These are phyloP conservation scores for Pseudoips prasinana DNA, from an alignment of 2,888 invertebrate genomes.

Conservation along the genomic window DNA sequence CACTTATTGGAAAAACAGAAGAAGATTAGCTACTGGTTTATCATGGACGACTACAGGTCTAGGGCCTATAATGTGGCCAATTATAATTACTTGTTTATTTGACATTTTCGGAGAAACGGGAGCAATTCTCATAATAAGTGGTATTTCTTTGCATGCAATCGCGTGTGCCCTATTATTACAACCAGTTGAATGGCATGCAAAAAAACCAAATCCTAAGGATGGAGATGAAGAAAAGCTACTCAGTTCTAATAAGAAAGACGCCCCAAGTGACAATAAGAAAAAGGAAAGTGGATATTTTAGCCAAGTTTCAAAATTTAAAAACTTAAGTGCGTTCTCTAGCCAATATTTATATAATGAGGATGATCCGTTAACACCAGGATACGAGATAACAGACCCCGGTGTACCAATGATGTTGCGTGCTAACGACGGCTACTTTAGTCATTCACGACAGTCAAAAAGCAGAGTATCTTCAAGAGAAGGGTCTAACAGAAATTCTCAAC, in stretches of 20 bases:
- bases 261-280: constrained; percentile 45
- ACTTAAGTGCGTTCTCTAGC: constrained; percentile 79
- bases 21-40: constrained; percentile 86
- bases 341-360: constrained; percentile 85
- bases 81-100: constrained; percentile 85
- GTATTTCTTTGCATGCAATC: constrained; percentile 85
- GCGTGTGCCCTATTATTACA: constrained; percentile 86
- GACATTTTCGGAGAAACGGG: constrained; percentile 84
- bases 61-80: constrained; percentile 88
- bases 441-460: constrained; percentile 70
- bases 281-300: constrained; percentile 69
- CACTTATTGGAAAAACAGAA: constrained; percentile 86
- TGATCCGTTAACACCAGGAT: constrained; percentile 82
- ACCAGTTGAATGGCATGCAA: constrained; percentile 88
- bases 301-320: constrained; percentile 64
- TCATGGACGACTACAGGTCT: constrained; percentile 88
- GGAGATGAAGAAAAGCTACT: constrained; percentile 52
- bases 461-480: constrained; percentile 65
- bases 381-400: constrained; percentile 85
- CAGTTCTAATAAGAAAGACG: constrained; percentile 31
- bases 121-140: constrained; percentile 85
- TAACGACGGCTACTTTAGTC: constrained; percentile 84
- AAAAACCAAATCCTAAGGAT: constrained; percentile 52
- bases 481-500: constrained; percentile 68
- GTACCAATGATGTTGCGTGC: constrained; percentile 85